Percentiles rank a stretch among this genome's conserved stretches.
Evolutionary conservation across 2,113 vertebrate genomes (phyloP).

Genomic region (Epinephelus moara): DNA sequence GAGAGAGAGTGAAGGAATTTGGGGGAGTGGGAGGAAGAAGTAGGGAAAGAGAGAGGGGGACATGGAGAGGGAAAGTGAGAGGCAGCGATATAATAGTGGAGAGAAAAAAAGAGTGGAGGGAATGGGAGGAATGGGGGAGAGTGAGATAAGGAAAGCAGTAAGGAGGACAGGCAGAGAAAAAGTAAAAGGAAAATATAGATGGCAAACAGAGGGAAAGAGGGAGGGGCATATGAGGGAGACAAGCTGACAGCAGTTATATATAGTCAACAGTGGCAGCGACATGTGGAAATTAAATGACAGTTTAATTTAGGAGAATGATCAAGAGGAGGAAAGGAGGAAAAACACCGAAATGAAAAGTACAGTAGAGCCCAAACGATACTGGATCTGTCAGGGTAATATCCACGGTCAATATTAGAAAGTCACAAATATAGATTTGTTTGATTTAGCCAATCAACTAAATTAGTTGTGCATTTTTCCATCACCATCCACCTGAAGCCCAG

Average conservation of each 20-base stretch:
- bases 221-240: slow-evolving; percentile 1
- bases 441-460: not conserved
- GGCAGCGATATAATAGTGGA: not conserved
- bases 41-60: not conserved
- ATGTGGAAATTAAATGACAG: slow-evolving; percentile 62
- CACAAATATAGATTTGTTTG: not conserved
- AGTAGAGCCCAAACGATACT: not conserved
- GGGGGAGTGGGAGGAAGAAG: not conserved
- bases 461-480: no score
- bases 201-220: not conserved
- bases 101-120: not conserved
- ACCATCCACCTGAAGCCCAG: no score
- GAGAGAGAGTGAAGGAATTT: not conserved
- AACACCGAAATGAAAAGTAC: not conserved
- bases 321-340: not conserved
- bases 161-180: not conserved
- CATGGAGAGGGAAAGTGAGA: not conserved
- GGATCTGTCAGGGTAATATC: not conserved
- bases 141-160: not conserved
- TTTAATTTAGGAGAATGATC: slow-evolving; percentile 35
- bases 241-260: slow-evolving; percentile 31
- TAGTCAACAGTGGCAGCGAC: slow-evolving; percentile 16
- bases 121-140: not conserved
- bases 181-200: not conserved
- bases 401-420: not conserved